These are phyloP conservation scores for Myiopsitta monachus DNA, from an alignment of 2,113 vertebrate genomes.

Conservation along the genomic window DNA sequence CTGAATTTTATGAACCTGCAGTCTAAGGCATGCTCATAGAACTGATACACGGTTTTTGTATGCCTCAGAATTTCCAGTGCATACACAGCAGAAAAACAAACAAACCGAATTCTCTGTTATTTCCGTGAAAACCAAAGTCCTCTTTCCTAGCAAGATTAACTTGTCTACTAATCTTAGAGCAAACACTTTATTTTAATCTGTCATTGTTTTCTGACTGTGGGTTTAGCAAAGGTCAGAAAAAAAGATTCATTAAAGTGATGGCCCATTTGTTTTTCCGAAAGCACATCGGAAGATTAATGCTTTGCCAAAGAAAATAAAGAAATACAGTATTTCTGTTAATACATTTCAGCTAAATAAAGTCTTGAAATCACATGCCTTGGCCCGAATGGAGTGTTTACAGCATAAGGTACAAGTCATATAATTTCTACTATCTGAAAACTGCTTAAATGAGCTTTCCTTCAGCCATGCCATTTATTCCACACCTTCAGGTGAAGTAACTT, in stretches of 20 bases:
- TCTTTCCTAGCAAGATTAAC: constrained; percentile 48
- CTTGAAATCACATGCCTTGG: not conserved
- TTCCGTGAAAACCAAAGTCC: constrained; percentile 11
- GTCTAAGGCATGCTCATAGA: not conserved
- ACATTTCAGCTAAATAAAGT: constrained; percentile 8
- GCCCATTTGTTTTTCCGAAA: not conserved
- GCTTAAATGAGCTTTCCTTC: constrained; percentile 9
- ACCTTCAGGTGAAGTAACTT: constrained; percentile 53
- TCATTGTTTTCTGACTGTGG: constrained; percentile 51
- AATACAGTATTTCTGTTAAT: constrained; percentile 37
- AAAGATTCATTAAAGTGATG: constrained; percentile 25
- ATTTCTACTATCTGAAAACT: constrained; percentile 39
- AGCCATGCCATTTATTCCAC: constrained; percentile 4
- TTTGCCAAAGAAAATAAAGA: constrained; percentile 27
- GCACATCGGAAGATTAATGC: not conserved
- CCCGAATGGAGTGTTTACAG: not conserved
- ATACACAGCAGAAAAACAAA: constrained; percentile 19
- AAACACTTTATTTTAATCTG: constrained; percentile 46
- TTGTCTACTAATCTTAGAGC: not conserved
- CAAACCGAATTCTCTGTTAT: not conserved
- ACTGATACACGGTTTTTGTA: not conserved
- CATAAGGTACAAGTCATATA: not conserved
- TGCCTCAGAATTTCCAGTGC: constrained; percentile 3
- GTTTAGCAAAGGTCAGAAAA: constrained; percentile 37
- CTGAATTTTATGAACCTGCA: not conserved